phyloP scores from a whole-genome alignment of 2,888 invertebrate species.

The Drosophila buzzatii region DNA sequence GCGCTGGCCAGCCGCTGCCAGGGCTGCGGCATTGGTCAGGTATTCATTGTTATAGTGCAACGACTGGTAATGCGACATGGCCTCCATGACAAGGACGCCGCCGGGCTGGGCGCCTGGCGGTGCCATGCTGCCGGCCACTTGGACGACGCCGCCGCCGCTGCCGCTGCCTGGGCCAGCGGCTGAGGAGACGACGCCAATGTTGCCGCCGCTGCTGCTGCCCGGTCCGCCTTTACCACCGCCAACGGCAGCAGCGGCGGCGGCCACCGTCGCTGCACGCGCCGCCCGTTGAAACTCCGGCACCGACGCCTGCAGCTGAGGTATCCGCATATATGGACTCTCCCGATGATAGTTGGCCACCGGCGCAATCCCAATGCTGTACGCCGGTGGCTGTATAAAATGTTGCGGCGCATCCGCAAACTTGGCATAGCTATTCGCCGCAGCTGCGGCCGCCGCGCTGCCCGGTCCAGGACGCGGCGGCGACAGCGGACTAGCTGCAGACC shows the following conservation, averaged over 20 bases:
- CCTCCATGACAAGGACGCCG: constrained; percentile 71
- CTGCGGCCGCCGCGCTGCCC: constrained; percentile 81
- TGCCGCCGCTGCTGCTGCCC: constrained; percentile 46
- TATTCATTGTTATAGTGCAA: constrained; percentile 85
- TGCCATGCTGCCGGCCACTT: constrained; percentile 65
- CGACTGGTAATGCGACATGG: constrained; percentile 68
- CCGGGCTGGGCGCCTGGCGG: constrained; percentile 66
- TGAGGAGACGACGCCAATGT: constrained; percentile 16
- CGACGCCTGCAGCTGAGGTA: constrained; percentile 82
- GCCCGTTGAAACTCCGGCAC: constrained; percentile 81
- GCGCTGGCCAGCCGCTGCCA: constrained; percentile 70
- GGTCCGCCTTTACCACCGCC: constrained; percentile 53
- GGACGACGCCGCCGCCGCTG: constrained; percentile 60
- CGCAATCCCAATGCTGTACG: constrained; percentile 84
- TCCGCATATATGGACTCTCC: constrained; percentile 84
- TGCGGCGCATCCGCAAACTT: constrained; percentile 84
- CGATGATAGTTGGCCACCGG: constrained; percentile 83
- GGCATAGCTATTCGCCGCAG: constrained; percentile 83
- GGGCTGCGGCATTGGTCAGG: constrained; percentile 80
- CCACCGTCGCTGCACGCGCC: constrained; percentile 72
- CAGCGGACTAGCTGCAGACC: constrained; percentile 85
- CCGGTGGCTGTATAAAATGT: constrained; percentile 84
- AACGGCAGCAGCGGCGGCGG: constrained; percentile 58
- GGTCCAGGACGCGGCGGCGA: constrained; percentile 84
- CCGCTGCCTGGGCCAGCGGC: constrained; percentile 21